Evolutionary conservation across 2,888 invertebrate genomes (phyloP).

Genomic region (Rhodophaea formosa): DNA sequence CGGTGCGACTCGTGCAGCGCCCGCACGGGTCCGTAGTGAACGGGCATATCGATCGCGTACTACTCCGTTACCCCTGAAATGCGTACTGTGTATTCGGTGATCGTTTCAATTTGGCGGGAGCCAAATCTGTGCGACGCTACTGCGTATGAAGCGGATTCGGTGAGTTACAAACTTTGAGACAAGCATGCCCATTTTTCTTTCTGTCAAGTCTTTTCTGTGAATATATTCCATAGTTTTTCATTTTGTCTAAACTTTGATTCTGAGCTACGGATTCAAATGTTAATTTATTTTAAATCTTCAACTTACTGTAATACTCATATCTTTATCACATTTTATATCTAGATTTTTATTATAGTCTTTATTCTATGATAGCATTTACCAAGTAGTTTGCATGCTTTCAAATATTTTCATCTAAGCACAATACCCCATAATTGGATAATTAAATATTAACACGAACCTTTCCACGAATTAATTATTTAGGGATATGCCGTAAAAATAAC

Average conservation of each 20-base stretch:
- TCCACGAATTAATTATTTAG: too few species aligned
- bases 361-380: too few species aligned
- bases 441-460: too few species aligned
- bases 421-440: too few species aligned
- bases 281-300: too few species aligned
- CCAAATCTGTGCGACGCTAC: slow-evolving; percentile 45
- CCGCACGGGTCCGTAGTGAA: slow-evolving; percentile 60
- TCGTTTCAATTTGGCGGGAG: slow-evolving; percentile 71
- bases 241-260: background rate
- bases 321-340: too few species aligned
- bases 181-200: background rate
- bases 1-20: slow-evolving; percentile 58
- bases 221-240: background rate
- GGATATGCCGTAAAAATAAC: too few species aligned
- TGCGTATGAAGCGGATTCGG: slow-evolving; percentile 50
- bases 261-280: background rate
- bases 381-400: too few species aligned
- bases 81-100: slow-evolving; percentile 65
- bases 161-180: slow-evolving; percentile 46
- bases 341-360: too few species aligned
- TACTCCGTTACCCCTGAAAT: slow-evolving; percentile 60
- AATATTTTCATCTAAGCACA: too few species aligned
- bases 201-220: background rate
- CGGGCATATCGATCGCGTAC: slow-evolving; percentile 71
- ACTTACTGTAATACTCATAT: too few species aligned